Base-by-base conservation (phyloP, 2,797 vertebrate genomes). In the Xenentodon cancila region DNA sequence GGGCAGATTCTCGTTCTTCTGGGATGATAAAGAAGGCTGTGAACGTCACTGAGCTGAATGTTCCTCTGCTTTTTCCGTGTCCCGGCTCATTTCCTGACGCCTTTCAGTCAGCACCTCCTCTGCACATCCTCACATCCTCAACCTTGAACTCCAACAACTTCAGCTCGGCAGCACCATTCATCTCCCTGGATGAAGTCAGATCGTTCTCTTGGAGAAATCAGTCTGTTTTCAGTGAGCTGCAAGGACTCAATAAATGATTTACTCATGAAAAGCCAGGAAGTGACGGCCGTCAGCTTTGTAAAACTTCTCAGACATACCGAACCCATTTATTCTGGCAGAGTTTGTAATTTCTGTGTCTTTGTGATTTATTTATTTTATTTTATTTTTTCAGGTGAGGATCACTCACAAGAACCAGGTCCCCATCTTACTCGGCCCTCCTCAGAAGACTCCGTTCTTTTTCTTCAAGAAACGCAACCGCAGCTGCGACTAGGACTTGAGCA, bases 401-500 rank as follows among this genome's bases (percentile, higher is more conserved):
- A 97, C 94, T 4, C 96, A 97, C 87, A 97, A 96, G 93, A 98
- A 97, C 92, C 96, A 98, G 93, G 96, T 95, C 20, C 97, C 97
- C 1, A 95, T 98, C 87, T 81, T 97, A 64, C 86, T 97, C 86
- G 96, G 95, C 0, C 95, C 95, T 0, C 94, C 95, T 0, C 95
- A 96, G 92, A 98, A 97, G 91, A 96, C 93, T 16, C 94, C 94
- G 0, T 97, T 97, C 92, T 96, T 97, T 72, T 96, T 97, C 55
- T 92, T 97, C 91, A 96, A 94, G 88, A 96, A 93, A 72, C 93
- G 93, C 79, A 96, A 94, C 91, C 81, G 91, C 88, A 94, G 94
- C 85, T 92, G 92, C 71, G 95, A 97, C 84, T 97, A 95, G 60
- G 47, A 77, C 62, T 19, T 27, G 6, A 1, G 9, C 44, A 22